phyloP scores from a whole-genome alignment of 2,113 vertebrate species.

The Montifringilla adamsi region DNA sequence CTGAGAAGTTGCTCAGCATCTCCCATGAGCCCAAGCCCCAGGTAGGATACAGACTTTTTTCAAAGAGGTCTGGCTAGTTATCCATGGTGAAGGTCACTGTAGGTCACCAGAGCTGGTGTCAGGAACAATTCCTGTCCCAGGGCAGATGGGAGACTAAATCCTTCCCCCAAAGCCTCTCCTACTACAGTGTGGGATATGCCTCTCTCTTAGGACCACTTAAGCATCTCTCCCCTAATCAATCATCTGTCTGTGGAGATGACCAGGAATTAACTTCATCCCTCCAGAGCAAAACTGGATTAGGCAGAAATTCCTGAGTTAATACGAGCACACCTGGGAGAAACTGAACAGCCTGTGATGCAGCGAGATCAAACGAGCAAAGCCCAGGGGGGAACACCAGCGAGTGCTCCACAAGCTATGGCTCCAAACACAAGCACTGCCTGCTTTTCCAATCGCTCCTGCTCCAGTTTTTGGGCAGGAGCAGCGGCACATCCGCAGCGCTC shows the following conservation, averaged over 20 bases:
- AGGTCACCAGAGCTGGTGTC: neutral
- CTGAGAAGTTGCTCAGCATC: neutral
- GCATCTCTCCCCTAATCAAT: neutral
- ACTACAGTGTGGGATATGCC: neutral
- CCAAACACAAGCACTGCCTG: rapidly evolving
- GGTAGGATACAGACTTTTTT: neutral
- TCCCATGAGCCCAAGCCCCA: neutral
- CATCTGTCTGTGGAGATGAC: neutral
- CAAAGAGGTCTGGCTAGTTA: neutral
- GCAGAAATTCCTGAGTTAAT: neutral
- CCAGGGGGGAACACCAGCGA: neutral
- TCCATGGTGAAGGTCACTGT: neutral
- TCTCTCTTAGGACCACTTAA: neutral
- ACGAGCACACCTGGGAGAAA: neutral
- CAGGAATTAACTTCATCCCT: neutral
- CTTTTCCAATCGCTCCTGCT: neutral
- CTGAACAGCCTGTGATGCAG: neutral
- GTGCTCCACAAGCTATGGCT: neutral
- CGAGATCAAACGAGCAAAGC: neutral
- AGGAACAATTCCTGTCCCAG: neutral
- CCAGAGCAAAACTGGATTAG: neutral
- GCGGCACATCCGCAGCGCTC: rapidly evolving
- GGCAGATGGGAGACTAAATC: conserved; percentile 21
- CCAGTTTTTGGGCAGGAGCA: rapidly evolving
- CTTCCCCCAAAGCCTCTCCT: neutral